A percentile compares a stretch with the other conserved stretches of the same genome.
Evolutionary conservation across 2,888 invertebrate species (phyloP).

Genomic region (Bellardia pandia): DNA sequence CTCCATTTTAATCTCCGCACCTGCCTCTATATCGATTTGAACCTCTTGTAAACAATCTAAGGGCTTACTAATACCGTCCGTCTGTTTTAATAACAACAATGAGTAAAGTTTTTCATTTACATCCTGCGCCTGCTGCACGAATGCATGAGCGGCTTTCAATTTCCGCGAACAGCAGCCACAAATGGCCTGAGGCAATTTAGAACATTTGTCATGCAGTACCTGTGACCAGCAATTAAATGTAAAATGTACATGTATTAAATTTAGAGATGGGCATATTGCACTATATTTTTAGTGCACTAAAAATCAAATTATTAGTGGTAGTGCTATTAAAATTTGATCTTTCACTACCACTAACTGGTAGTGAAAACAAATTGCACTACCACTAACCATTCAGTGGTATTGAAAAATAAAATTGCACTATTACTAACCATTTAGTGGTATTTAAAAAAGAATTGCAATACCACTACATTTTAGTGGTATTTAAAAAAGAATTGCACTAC

Average conservation of each 20-base stretch:
- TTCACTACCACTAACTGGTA: too few relatives aligned
- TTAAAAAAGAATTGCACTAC: too few relatives aligned
- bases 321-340: too few relatives aligned
- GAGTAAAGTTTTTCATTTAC: slow-evolving; percentile 51
- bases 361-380: too few relatives aligned
- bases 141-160: slow-evolving; percentile 63
- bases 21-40: slow-evolving; percentile 60
- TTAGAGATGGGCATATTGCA: too few relatives aligned
- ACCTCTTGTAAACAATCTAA: slow-evolving; percentile 63
- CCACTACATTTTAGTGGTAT: too few relatives aligned
- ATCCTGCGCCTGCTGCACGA: slow-evolving; percentile 63
- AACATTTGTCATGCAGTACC: slow-evolving; percentile 55
- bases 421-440: too few relatives aligned
- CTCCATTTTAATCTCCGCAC: slow-evolving; percentile 65
- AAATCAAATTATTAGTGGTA: too few relatives aligned
- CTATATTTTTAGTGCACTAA: too few relatives aligned
- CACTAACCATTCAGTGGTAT: too few relatives aligned
- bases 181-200: slow-evolving; percentile 54
- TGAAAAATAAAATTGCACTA: too few relatives aligned
- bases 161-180: slow-evolving; percentile 62
- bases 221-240: background rate
- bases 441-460: too few relatives aligned
- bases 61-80: slow-evolving; percentile 5
- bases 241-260: background rate
- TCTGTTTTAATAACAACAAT: slow-evolving; percentile 9